Conservation (phyloP, 2,797 vertebrate species). For the Sebastes wilsoni region DNA sequence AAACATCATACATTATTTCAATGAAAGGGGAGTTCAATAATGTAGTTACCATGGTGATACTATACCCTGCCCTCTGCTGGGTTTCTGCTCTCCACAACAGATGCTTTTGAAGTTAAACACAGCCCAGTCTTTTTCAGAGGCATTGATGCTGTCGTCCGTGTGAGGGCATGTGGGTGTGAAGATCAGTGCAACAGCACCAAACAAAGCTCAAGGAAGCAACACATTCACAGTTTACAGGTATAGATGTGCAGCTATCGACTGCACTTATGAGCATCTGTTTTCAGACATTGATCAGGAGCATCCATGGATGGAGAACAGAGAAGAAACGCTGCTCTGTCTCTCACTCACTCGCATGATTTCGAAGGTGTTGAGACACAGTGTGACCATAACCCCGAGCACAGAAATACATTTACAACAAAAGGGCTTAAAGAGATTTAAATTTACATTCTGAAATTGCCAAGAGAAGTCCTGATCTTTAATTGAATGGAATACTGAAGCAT, state of each 20-base stretch:
- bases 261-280: neutral
- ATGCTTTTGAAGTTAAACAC: neutral
- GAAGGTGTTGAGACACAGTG: neutral
- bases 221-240: neutral
- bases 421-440: neutral
- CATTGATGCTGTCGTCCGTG: neutral
- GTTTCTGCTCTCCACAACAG: neutral
- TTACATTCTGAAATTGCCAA: neutral
- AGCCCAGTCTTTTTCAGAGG: neutral
- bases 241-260: neutral
- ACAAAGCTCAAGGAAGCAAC: neutral
- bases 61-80: neutral
- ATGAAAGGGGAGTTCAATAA: too few relatives aligned
- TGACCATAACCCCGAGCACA: neutral
- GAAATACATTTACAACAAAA: neutral
- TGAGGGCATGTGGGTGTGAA: neutral
- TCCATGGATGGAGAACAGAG: neutral
- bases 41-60: neutral
- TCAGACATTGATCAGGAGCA: neutral
- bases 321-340: neutral
- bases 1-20: neutral
- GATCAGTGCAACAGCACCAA: neutral
- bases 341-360: neutral
- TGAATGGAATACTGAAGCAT: neutral
- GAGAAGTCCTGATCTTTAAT: neutral